Evolutionary conservation across 2,888 invertebrate species (phyloP).

Genomic region (Lutraria lutraria): DNA sequence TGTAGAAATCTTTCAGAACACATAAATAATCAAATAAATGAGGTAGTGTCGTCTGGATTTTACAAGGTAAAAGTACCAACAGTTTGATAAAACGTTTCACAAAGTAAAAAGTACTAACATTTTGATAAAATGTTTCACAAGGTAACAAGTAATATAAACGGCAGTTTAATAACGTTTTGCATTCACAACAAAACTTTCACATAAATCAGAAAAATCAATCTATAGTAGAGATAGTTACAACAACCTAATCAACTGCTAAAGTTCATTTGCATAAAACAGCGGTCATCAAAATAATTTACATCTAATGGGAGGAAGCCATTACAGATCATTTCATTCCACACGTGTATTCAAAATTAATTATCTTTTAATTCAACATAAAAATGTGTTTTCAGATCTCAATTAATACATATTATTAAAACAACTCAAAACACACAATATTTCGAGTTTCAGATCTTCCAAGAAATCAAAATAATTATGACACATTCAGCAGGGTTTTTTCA

Average conservation of each 20-base stretch:
- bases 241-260: background rate
- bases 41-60: background rate
- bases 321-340: no score
- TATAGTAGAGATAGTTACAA: background rate
- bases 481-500: background rate
- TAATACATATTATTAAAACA: no score
- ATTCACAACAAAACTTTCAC: background rate
- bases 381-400: no score
- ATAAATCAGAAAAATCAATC: background rate
- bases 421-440: background rate
- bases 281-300: no score
- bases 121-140: background rate
- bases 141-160: no score
- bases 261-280: no score
- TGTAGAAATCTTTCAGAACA: background rate
- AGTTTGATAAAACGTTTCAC: background rate
- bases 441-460: background rate
- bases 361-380: no score
- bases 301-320: no score
- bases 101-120: background rate
- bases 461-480: background rate
- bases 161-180: background rate
- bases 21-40: background rate
- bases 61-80: background rate
- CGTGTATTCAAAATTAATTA: no score